Base-by-base conservation (phyloP, 2,113 vertebrate genomes). In the Tretioscincus oriximinensis region DNA sequence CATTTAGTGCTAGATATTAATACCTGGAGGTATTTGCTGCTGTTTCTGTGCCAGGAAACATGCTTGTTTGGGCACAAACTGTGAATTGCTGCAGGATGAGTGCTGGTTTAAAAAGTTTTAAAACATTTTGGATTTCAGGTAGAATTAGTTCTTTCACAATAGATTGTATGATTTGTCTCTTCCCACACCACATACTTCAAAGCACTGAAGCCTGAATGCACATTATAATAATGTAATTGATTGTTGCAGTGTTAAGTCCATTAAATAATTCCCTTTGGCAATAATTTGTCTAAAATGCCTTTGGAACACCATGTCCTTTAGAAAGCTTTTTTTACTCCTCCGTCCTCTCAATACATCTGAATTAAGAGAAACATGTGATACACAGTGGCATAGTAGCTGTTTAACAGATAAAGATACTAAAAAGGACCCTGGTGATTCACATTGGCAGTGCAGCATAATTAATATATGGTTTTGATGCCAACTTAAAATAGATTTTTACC, bases 281-380 rank as follows among this genome's bases (percentile, higher is more conserved):
- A 22, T 71, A 63, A 35, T 54, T 64, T 67, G 35, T 79, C 80
- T 81, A 54, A 72, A 47, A 69, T 67, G 35, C 78, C 86, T 80
- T 86, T 31, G 81, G 84, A 85, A 86, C 78, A 28, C 78, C 84
- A 70, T 65, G 75, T 60, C 28, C 70, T 88, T 86, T 35, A 81
- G 87, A 90, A 88, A 86, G 29, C 90, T 91, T 79, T 88, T n/a
- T 26, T 69, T 80, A 80, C 83, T 88, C 35, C 35, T 41, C 35
- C 35, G 5, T 41, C 35, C 35, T 41, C 35, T 5, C 35, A 41
- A 41, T 41, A 41, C 35, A 41, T 41, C 35, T 41, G 35, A 4
- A 58, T 18, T 18, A 58, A 58, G 18, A 18, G 49, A 14, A 51
- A 51, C 2, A 5, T 51, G 54, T 58, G 18, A 58, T 58, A 18